These are phyloP conservation scores for Tetragonisca angustula DNA, from an alignment of 2,888 invertebrate species.

Conservation along the genomic window DNA sequence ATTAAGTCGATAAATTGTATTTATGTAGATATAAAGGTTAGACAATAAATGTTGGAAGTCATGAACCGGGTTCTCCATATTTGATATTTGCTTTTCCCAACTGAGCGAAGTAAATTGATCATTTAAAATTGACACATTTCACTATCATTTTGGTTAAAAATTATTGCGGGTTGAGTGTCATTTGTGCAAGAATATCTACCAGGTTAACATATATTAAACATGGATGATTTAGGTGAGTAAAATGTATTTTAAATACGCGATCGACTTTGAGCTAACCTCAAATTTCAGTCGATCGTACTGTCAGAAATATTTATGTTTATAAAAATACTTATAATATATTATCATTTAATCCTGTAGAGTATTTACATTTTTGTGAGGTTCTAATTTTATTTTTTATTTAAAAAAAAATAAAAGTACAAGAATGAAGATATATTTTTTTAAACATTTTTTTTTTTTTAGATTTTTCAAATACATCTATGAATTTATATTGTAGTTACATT, in stretches of 20 bases:
- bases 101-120: conserved; percentile 27
- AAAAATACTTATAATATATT: neutral
- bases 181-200: conserved; percentile 27
- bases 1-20: neutral
- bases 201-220: conserved; percentile 50
- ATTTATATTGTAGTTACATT: conserved; percentile 1
- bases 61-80: conserved; percentile 67
- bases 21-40: conserved; percentile 37
- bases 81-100: conserved; percentile 65
- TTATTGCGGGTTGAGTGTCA: conserved; percentile 3
- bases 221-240: conserved; percentile 82
- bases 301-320: conserved; percentile 31
- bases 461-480: neutral
- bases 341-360: neutral
- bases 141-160: conserved; percentile 27
- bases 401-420: neutral
- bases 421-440: neutral
- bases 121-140: conserved; percentile 16
- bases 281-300: conserved; percentile 37
- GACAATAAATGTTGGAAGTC: conserved; percentile 19
- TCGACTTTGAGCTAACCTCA: conserved; percentile 63
- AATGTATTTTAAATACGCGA: conserved; percentile 44
- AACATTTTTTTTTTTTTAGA: neutral
- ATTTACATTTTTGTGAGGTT: neutral
- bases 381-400: neutral